A percentile compares a stretch with the other conserved stretches of the same genome.
These are phyloP conservation scores for Drosophila phalerata DNA, from an alignment of 2,888 invertebrate species.

Conservation along the genomic window DNA sequence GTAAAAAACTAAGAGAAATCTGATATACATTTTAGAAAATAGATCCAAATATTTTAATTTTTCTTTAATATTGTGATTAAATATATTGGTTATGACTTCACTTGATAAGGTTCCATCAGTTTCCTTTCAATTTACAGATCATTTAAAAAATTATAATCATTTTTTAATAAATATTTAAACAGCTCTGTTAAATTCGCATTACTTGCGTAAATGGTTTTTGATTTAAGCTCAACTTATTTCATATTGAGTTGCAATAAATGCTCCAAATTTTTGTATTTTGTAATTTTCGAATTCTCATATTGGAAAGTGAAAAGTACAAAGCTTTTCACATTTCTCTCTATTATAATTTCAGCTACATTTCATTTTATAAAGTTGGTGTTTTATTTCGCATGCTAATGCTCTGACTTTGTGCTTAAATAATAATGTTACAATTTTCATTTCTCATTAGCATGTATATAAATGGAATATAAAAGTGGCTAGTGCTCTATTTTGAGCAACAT, in stretches of 20 bases:
- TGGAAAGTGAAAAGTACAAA: not conserved
- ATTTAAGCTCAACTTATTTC: not conserved
- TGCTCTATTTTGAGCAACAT: conserved; percentile 17
- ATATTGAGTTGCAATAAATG: not conserved
- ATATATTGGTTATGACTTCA: too few relatives aligned
- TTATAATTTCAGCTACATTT: not conserved
- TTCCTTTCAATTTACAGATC: not conserved
- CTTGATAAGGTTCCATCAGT: not conserved
- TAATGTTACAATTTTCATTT: not conserved
- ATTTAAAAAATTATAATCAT: not conserved
- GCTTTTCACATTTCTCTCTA: not conserved
- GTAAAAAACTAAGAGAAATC: not conserved
- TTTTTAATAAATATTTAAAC: not conserved
- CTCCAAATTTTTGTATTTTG: not conserved
- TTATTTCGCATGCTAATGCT: not conserved
- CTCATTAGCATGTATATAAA: not conserved
- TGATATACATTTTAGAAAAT: not conserved
- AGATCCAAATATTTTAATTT: not conserved
- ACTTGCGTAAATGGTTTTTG: not conserved
- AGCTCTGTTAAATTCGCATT: not conserved
- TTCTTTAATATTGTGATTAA: not conserved
- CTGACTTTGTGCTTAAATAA: conserved; percentile 6
- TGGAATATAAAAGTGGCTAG: not conserved
- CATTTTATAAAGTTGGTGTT: not conserved
- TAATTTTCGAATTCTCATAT: too few relatives aligned